Evolutionary conservation across 2,797 vertebrate genomes (phyloP).

Genomic region (Huso huso): DNA sequence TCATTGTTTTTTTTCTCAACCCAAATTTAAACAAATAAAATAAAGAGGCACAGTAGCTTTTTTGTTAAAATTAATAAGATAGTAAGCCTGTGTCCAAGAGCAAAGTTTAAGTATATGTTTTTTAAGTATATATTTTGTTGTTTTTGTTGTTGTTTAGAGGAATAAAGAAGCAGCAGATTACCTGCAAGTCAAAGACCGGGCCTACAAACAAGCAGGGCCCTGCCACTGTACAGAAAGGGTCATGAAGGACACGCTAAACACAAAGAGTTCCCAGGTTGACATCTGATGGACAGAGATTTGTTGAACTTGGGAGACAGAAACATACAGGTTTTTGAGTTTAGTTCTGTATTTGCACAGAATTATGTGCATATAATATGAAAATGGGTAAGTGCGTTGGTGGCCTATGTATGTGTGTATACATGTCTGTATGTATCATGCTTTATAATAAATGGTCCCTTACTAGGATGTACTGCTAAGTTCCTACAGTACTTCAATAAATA

Average conservation of each 20-base stretch:
- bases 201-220: slow-evolving; percentile 1
- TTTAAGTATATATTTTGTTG: slow-evolving; percentile 7
- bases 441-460: background rate
- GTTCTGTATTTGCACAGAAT: background rate
- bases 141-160: background rate
- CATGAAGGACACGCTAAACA: background rate
- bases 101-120: background rate
- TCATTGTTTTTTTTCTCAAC: slow-evolving; percentile 7
- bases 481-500: too few relatives aligned
- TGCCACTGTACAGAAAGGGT: background rate
- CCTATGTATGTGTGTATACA: background rate
- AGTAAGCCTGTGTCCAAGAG: slow-evolving; percentile 5
- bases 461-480: too few relatives aligned
- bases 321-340: background rate
- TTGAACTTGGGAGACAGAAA: background rate
- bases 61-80: slow-evolving; percentile 12
- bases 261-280: slow-evolving; percentile 6
- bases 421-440: background rate
- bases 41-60: slow-evolving; percentile 10
- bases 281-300: slow-evolving; percentile 16
- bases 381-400: background rate
- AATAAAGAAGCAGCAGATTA: slow-evolving; percentile 7
- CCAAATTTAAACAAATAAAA: slow-evolving; percentile 12
- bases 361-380: background rate
- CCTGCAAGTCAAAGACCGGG: background rate